Base-by-base conservation (phyloP, 2,888 invertebrate species). In the Helleia helle region DNA sequence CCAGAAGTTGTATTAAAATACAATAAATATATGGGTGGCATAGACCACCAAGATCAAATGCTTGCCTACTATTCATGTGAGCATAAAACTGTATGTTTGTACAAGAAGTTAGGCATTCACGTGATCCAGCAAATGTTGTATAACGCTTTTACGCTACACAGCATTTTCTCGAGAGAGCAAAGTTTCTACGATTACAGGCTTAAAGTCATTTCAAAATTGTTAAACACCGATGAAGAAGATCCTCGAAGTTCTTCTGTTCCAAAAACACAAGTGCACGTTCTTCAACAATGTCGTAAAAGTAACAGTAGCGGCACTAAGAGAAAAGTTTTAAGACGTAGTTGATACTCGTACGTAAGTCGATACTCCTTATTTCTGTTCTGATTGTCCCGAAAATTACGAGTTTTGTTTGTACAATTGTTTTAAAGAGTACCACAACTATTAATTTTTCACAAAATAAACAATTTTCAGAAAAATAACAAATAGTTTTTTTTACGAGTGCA, bases 151-250 rank as follows among this genome's bases (percentile, higher is more conserved):
- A 31, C 31, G 5, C 9, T 31, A 17, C 18, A 31, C 11, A 31
- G 31, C 27, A 34, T 31, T 31, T 34, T 34, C 24, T 25, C 25
- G 7, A 13, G 26, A 2, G 31, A 25, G 15, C 31, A 14, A 34
- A 40, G 31, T 26, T 34, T 34, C 9, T 31, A 34, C 15, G 17
- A 40, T 15, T 27, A 26, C 8, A 25, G 40, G 11, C 24, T 38
- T 18, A 41, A 44, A 22, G 3, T 18, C 2, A 34, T 18, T 11
- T n/a, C 11, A 6, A 34, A 18, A 11, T 18, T 34, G 9, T 18
- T 34, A 18, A 30, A 8, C 14, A n/a, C 12, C 3, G n/a, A n/a
- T 12, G 13, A 1, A 13, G 14, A 6, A 2, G 30, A 12, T 18
- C 4, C 18, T 3, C 13, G 8, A 13, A 12, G 12, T 30, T 8